Conservation (phyloP, 2,797 vertebrate genomes). For the Percopsis omiscomaycus region DNA sequence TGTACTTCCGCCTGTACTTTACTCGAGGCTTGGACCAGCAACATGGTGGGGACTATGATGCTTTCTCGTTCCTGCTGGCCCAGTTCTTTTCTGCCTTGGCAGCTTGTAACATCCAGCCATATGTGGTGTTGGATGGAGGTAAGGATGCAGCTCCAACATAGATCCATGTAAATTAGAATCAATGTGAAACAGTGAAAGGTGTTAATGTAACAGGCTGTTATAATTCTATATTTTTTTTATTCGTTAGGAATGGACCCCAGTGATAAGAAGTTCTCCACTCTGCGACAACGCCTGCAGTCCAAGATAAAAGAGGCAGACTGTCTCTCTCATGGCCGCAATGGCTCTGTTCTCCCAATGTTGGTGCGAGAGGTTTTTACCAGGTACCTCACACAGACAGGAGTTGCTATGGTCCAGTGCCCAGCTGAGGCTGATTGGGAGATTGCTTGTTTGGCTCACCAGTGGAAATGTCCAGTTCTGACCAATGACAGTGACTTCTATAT, state of each 20-base stretch:
- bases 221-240: not conserved
- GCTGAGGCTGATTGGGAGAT: conserved; percentile 93
- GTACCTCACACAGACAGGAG: conserved; percentile 75
- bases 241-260: conserved; percentile 81
- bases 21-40: conserved; percentile 78
- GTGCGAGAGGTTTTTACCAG: conserved; percentile 84
- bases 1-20: conserved; percentile 87
- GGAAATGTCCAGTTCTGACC: conserved; percentile 89
- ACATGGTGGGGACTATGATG: conserved; percentile 89
- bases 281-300: conserved; percentile 80
- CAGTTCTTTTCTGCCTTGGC: conserved; percentile 82
- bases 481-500: conserved; percentile 95
- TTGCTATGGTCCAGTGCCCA: conserved; percentile 87
- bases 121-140: conserved; percentile 91
- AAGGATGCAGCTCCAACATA: conserved; percentile 4
- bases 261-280: conserved; percentile 86
- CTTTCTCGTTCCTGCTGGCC: conserved; percentile 70
- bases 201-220: too few relatives aligned
- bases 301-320: conserved; percentile 81
- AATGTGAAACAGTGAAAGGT: not conserved
- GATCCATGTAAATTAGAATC: not conserved
- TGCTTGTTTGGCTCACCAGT: conserved; percentile 86
- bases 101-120: conserved; percentile 81
- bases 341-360: conserved; percentile 84
- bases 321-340: conserved; percentile 72